Conservation (phyloP, 1,140 invertebrate species). For the Drosophila ohnishii region DNA sequence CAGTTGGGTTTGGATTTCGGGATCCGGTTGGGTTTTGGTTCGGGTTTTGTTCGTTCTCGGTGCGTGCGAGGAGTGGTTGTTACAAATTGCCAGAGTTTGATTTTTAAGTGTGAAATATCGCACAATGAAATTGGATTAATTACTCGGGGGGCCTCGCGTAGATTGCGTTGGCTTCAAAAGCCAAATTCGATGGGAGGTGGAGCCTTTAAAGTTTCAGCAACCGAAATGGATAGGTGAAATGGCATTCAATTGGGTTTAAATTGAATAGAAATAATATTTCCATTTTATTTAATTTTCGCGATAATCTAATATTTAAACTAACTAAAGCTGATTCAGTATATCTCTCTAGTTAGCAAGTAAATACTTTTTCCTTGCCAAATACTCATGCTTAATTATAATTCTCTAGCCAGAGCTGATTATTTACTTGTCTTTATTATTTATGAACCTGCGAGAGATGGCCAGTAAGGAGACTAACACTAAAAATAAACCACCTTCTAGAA, state of each 20-base stretch:
- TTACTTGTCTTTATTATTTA: constrained; percentile 29
- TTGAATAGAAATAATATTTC: neutral
- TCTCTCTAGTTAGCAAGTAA: neutral
- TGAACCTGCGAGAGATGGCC: neutral
- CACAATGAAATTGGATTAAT: constrained; percentile 61
- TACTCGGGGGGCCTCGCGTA: constrained; percentile 35
- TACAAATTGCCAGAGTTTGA: constrained; percentile 69
- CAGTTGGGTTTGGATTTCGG: constrained; percentile 26
- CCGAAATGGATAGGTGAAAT: neutral
- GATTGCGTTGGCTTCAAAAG: constrained; percentile 26
- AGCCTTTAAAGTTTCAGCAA: neutral
- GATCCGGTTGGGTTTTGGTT: constrained; percentile 16
- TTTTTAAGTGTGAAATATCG: constrained; percentile 64
- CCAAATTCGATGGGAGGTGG: neutral
- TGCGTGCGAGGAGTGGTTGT: constrained; percentile 48
- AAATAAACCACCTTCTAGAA: constrained; percentile 7
- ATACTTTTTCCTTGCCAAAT: neutral
- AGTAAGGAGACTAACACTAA: constrained; percentile 11
- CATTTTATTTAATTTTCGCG: neutral
- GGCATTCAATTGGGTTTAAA: neutral
- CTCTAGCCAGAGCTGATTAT: constrained; percentile 17
- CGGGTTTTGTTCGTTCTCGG: constrained; percentile 7
- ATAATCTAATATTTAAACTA: neutral
- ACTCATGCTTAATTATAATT: neutral
- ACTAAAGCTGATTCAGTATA: neutral